Evolutionary conservation across 2,888 invertebrate genomes (phyloP), one percentile per base, ranked within the genome.

Genomic region (Gymnosoma rotundatum): DNA sequence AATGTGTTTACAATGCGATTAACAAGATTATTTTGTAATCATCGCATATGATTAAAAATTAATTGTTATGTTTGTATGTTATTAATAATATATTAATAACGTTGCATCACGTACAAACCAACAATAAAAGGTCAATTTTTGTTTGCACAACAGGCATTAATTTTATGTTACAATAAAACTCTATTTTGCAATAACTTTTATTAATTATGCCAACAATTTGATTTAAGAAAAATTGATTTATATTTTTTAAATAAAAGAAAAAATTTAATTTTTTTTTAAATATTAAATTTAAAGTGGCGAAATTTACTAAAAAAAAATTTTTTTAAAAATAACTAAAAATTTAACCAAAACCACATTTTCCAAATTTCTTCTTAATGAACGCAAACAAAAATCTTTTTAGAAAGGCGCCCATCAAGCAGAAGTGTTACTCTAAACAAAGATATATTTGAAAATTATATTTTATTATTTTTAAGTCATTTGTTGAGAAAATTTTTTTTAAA

Each of bases 21-120:
- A 72, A 72, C 18, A 56, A 52, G 64, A 66, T 64, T 72, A 66
- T 66, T 64, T 64, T 52, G 50, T 66, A 54, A 78, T 78, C 78
- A 70, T 63, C 20, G 45, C n/a, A 16, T 36, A 56, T 56, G 56
- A 72, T 64, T 48, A 56, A n/a, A 25, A 63, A 78, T 64, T 63
- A 64, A 72, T 72, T 64, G 10, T 48, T 63, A 32, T 70, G 36
- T 48, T 42, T 54, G 36, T 18, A 60, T 18, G 16, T 21, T 45
- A 63, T 70, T 70, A 69, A 78, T 78, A 70, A 54, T 63, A 70
- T 63, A 54, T 69, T 25, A 54, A 66, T 38, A 56, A 0, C 36
- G 48, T 20, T 64, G 32, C 45, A 32, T 14, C 14, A 54, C 56
- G 14, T 64, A 36, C 8, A 32, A 48, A 45, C 5, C 18, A 42